phyloP scores from a whole-genome alignment of 2,888 invertebrate species.

The Agonopterix alstromeriana region DNA sequence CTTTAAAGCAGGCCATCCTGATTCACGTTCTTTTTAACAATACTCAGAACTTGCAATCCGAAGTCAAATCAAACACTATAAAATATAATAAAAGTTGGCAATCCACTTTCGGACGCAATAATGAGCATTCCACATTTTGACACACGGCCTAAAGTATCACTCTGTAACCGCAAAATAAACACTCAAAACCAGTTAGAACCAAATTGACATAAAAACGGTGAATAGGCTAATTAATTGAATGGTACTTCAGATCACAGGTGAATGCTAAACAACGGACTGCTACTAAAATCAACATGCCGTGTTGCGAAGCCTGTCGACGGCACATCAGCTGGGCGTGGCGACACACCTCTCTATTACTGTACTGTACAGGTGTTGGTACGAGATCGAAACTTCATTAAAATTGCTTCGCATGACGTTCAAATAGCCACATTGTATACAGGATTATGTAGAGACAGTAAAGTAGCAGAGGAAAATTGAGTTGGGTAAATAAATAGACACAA shows the following conservation, averaged over 20 bases:
- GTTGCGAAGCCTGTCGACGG: slow-evolving; percentile 42
- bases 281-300: slow-evolving; percentile 22
- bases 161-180: slow-evolving; percentile 26
- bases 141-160: not conserved
- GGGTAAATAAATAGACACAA: too few species aligned
- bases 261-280: too few species aligned
- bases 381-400: slow-evolving; percentile 17
- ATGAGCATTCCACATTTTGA: not conserved
- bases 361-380: slow-evolving; percentile 3
- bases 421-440: slow-evolving; percentile 1
- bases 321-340: slow-evolving; percentile 59
- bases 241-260: slow-evolving; percentile 19
- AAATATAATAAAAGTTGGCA: slow-evolving; percentile 14
- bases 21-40: slow-evolving; percentile 28
- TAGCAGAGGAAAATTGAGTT: too few species aligned
- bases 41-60: slow-evolving; percentile 23
- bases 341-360: slow-evolving; percentile 67
- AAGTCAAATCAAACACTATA: slow-evolving; percentile 28
- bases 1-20: slow-evolving; percentile 28
- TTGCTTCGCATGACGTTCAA: slow-evolving; percentile 10
- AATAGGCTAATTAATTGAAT: slow-evolving; percentile 35
- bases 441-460: too few species aligned
- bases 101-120: not conserved
- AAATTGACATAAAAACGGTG: slow-evolving; percentile 15
- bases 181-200: slow-evolving; percentile 24